These are phyloP conservation scores for Ormyrus nitidulus DNA, from an alignment of 2,888 invertebrate genomes.

Conservation along the genomic window DNA sequence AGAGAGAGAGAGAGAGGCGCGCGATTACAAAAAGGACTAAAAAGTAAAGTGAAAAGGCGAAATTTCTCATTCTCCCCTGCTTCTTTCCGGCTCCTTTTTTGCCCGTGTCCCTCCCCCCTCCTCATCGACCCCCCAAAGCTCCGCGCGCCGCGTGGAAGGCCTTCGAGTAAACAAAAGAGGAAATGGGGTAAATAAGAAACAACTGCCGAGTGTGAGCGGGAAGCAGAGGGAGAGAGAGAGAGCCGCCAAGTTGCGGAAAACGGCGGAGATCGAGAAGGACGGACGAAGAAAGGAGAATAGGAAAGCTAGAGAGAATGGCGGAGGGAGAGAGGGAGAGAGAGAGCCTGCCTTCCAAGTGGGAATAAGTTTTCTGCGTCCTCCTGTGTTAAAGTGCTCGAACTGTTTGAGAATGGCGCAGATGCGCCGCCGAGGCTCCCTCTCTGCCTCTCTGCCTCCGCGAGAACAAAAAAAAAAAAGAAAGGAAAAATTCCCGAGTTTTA, in stretches of 20 bases:
- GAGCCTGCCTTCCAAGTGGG: slow-evolving; percentile 26
- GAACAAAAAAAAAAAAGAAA: too few relatives aligned
- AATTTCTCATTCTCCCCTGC: slow-evolving; percentile 43
- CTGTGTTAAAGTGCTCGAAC: not conserved
- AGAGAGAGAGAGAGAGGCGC: not conserved
- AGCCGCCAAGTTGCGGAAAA: slow-evolving; percentile 37
- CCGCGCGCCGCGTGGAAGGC: slow-evolving; percentile 55
- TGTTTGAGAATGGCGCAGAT: slow-evolving; percentile 14
- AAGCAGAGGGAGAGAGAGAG: not conserved
- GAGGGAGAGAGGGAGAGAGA: slow-evolving; percentile 7
- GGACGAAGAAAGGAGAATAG: not conserved
- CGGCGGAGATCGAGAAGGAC: slow-evolving; percentile 41
- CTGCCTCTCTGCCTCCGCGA: too few relatives aligned
- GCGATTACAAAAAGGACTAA: slow-evolving; percentile 19
- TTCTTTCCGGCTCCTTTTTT: not conserved
- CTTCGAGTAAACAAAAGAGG: slow-evolving; percentile 70
- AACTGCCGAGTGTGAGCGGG: slow-evolving; percentile 62
- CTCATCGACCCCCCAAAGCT: slow-evolving; percentile 24
- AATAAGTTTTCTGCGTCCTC: slow-evolving; percentile 43
- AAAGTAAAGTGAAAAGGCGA: slow-evolving; percentile 20
- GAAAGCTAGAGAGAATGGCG: not conserved
- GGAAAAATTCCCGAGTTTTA: not conserved
- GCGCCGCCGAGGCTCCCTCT: not conserved
- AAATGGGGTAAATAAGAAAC: slow-evolving; percentile 73
- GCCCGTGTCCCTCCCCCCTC: not conserved